Evolutionary conservation across 2,113 vertebrate genomes (phyloP).

Genomic region (Hypocryptadius cinnamomeus): DNA sequence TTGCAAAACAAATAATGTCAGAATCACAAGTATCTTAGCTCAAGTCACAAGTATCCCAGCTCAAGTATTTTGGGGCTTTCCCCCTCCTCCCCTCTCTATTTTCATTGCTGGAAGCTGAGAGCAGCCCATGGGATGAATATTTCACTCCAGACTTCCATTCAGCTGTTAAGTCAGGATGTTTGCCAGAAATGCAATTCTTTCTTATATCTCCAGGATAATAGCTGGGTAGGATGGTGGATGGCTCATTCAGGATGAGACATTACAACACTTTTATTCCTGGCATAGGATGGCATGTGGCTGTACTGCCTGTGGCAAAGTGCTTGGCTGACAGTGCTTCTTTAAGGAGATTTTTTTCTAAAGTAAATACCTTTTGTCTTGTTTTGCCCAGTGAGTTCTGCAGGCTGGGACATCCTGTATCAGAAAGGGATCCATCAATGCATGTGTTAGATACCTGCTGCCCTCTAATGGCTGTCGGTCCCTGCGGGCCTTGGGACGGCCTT

Average conservation of each 20-base stretch:
- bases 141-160: background rate
- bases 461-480: constrained; percentile 44
- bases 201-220: background rate
- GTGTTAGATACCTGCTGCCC: constrained; percentile 61
- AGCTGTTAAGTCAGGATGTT: background rate
- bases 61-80: background rate
- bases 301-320: background rate
- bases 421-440: background rate
- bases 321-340: background rate
- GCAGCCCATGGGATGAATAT: background rate
- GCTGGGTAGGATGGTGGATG: background rate
- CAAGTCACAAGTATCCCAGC: background rate
- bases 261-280: background rate
- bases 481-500: background rate
- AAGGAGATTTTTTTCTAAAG: background rate
- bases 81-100: background rate
- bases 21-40: background rate
- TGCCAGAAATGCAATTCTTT: constrained; percentile 1
- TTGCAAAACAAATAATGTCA: background rate
- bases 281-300: background rate
- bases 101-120: background rate
- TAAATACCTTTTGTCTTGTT: background rate
- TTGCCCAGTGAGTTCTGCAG: background rate
- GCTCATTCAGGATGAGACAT: constrained; percentile 11
- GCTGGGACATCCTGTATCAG: background rate